phyloP scores from a whole-genome alignment of 2,113 vertebrate species.

The Aegypius monachus region DNA sequence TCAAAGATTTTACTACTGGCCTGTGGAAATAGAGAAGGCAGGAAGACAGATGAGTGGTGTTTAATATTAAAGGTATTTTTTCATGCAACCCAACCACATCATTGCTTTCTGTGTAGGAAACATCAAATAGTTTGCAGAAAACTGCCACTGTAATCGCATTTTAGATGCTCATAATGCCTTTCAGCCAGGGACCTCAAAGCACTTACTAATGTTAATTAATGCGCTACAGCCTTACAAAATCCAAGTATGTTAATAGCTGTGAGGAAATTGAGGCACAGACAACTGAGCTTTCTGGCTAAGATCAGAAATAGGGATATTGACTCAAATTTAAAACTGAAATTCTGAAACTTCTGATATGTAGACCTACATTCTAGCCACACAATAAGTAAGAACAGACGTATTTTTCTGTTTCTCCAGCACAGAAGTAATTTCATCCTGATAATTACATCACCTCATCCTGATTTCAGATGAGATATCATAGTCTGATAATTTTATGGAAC shows the following conservation, averaged over 20 bases:
- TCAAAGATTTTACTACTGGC: slow-evolving; percentile 93
- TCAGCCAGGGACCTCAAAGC: not conserved
- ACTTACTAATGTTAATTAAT: not conserved
- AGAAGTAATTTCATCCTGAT: not conserved
- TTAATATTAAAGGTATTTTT: not conserved
- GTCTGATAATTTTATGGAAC: not conserved
- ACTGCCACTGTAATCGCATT: not conserved
- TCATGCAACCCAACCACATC: not conserved
- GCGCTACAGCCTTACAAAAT: not conserved
- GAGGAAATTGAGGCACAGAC: not conserved
- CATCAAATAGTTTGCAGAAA: not conserved
- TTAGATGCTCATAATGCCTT: not conserved
- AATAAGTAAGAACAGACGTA: not conserved
- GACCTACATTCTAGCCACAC: not conserved
- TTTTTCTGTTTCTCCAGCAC: not conserved
- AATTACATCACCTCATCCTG: not conserved
- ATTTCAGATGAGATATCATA: not conserved
- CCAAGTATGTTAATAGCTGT: not conserved
- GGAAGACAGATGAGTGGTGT: not conserved
- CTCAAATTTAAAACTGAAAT: not conserved
- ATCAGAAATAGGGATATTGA: not conserved
- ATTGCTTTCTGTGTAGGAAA: not conserved
- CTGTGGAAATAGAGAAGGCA: slow-evolving; percentile 64
- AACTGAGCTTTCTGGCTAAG: not conserved
- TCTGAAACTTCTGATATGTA: not conserved